phyloP scores from a whole-genome alignment of 2,888 invertebrate species.

The Epistrophella euchroma region DNA sequence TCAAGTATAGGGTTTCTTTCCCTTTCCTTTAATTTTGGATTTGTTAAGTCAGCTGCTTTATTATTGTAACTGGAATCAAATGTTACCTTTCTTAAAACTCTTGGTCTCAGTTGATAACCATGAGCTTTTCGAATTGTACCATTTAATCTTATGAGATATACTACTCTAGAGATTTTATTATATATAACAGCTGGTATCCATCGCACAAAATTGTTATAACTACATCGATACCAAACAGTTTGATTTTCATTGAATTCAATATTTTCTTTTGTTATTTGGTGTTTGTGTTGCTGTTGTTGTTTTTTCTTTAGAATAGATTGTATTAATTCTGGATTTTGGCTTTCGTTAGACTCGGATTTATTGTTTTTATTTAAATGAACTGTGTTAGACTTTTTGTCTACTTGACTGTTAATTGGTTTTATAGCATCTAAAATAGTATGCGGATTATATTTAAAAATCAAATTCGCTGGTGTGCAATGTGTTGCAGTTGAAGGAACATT shows the following conservation, averaged over 20 bases:
- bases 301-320: neutral
- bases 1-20: too few species aligned
- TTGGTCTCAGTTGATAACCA: conserved; percentile 1
- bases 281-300: conserved; percentile 4
- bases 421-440: too few species aligned
- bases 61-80: too few species aligned
- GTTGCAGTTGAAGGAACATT: too few species aligned
- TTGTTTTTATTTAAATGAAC: neutral
- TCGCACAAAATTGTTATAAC: conserved; percentile 17
- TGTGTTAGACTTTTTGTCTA: neutral
- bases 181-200: neutral
- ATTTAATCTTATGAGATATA: conserved; percentile 41
- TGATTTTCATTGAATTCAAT: conserved; percentile 7
- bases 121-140: conserved; percentile 31
- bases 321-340: neutral
- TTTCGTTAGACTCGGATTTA: neutral
- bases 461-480: too few species aligned
- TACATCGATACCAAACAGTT: conserved; percentile 38
- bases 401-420: neutral
- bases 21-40: too few species aligned
- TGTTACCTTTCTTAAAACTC: too few species aligned
- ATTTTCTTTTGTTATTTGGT: neutral
- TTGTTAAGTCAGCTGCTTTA: too few species aligned
- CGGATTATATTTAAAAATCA: too few species aligned
- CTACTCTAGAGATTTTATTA: conserved; percentile 20